Base-by-base conservation (phyloP, 1,140 invertebrate genomes). In the Telenomus remus region DNA sequence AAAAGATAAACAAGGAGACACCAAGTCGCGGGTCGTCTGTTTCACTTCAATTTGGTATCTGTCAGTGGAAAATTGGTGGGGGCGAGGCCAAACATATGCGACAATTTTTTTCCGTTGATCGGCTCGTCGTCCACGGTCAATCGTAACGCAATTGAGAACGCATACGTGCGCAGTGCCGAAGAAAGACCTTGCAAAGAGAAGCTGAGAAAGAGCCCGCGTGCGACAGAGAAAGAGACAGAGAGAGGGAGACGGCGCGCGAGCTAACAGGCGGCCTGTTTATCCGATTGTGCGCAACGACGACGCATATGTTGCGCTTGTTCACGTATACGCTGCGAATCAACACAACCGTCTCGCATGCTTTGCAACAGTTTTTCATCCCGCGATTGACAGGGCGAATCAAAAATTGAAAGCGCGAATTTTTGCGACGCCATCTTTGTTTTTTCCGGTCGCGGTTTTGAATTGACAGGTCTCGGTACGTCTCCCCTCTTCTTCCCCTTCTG, bases 251-350 rank as follows among this genome's bases (percentile, higher is more conserved):
- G 66, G 61, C 56, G 64, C 56, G 51, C 50, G 56, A 11, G 37
- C 37, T 9, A 39, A n/a, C 43, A 12, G 11, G 43, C 63, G 64
- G 50, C 64, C 51, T 73, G 57, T 76, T 71, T 76, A 63, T 77
- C 72, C 73, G 70, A 72, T 55, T 79, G 75, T 68, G 68, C 72
- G 60, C 79, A 81, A 84, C 79, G 71, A 65, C 71, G 79, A 71
- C 79, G 80, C 76, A 80, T 81, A 82, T 84, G 76, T 55, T 75
- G 57, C 63, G 50, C 61, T 55, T 13, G 50, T 39, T 56, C 43
- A 11, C 27, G 16, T 27, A 43, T 55, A 44, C 15, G 56, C 61
- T 51, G 75, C 72, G 70, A 39, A 64, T 74, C 47, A 49, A 61
- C 75, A 69, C 19, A 6, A 1, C 19, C n/a, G n/a, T n/a, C n/a